Percentiles rank a stretch among this genome's conserved stretches.
Evolutionary conservation across 2,113 vertebrate genomes (phyloP).

Genomic region (Scolopax mira): DNA sequence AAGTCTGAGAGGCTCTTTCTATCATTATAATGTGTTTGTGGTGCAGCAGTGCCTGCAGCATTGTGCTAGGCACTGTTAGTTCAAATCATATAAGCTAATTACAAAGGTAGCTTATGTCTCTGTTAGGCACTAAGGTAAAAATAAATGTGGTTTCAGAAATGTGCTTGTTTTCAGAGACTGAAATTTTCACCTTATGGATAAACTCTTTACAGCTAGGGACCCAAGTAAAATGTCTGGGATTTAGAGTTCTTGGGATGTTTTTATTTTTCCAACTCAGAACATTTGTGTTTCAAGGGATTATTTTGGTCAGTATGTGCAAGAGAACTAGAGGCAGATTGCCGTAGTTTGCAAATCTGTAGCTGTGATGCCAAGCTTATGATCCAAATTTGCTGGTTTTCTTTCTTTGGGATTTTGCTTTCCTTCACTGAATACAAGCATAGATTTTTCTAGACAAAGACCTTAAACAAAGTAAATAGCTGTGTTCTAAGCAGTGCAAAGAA

Average conservation of each 20-base stretch:
- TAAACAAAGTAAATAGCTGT: conserved; percentile 4
- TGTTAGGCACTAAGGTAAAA: background rate
- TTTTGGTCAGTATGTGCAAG: conserved; percentile 15
- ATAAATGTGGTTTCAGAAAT: background rate
- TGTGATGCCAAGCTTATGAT: conserved; percentile 1
- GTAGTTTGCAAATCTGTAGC: background rate
- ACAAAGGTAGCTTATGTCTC: background rate
- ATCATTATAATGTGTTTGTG: background rate
- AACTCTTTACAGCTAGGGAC: background rate
- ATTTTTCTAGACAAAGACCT: background rate
- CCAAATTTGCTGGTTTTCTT: conserved; percentile 14
- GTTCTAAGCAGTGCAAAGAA: background rate
- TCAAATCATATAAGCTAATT: background rate
- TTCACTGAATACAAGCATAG: background rate
- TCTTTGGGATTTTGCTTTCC: background rate
- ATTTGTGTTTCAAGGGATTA: conserved; percentile 20
- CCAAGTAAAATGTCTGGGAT: background rate
- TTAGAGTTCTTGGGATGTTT: background rate
- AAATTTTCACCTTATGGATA: background rate
- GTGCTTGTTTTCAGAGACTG: background rate
- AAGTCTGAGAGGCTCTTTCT: background rate
- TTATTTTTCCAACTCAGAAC: background rate
- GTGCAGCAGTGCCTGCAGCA: background rate
- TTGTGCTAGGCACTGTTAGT: background rate
- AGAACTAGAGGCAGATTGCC: conserved; percentile 9